These are phyloP conservation scores for Bacillus rossius DNA, from an alignment of 1,140 invertebrate species.

Conservation along the genomic window DNA sequence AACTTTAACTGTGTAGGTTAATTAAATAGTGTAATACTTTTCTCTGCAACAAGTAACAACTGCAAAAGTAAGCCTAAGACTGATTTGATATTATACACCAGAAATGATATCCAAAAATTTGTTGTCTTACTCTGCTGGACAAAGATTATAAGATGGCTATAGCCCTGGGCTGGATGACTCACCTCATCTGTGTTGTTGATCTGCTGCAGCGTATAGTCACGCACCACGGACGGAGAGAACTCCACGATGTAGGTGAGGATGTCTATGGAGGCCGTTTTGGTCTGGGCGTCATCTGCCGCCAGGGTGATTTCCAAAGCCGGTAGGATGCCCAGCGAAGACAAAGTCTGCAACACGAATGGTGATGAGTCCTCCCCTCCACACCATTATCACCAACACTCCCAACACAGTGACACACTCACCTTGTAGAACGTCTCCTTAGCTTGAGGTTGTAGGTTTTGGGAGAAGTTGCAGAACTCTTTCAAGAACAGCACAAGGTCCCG, in stretches of 20 bases:
- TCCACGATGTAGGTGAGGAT: slow-evolving; percentile 98
- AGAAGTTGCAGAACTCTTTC: slow-evolving; percentile 99
- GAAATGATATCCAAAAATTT: too few species aligned
- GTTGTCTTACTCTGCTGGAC: too few species aligned
- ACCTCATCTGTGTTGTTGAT: slow-evolving; percentile 83
- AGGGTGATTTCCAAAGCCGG: slow-evolving; percentile 92
- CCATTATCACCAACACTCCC: background rate
- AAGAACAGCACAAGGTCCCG: slow-evolving; percentile 95
- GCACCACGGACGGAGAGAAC: slow-evolving; percentile 94
- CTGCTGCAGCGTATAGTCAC: slow-evolving; percentile 94
- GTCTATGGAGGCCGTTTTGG: slow-evolving; percentile 95
- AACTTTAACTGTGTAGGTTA: too few species aligned
- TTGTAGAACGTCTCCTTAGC: slow-evolving; percentile 97
- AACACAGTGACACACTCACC: slow-evolving; percentile 31
- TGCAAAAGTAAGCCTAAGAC: too few species aligned
- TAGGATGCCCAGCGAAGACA: slow-evolving; percentile 90
- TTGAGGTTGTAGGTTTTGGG: slow-evolving; percentile 94
- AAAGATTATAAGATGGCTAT: too few species aligned
- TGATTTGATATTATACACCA: too few species aligned
- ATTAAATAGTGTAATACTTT: too few species aligned
- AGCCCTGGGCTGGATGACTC: too few species aligned
- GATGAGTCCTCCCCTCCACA: background rate
- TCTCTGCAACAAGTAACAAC: too few species aligned
- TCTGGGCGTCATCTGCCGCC: slow-evolving; percentile 86
- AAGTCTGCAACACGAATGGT: slow-evolving; percentile 53